Base-by-base conservation (phyloP, 2,797 vertebrate genomes). In the Coreius guichenoti region DNA sequence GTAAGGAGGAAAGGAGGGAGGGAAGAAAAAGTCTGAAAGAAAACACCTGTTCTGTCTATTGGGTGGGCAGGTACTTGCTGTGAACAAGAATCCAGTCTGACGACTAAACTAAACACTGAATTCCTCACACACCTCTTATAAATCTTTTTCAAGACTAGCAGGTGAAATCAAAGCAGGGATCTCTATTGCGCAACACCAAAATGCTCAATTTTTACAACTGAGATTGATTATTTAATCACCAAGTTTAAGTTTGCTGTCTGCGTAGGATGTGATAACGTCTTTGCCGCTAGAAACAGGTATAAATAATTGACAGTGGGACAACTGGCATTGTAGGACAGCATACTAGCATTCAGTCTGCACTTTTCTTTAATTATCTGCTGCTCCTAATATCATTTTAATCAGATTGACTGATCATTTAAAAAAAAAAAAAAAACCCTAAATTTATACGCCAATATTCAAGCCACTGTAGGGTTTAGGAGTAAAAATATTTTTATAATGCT, bases 31-130 rank as follows among this genome's bases (percentile, higher is more conserved):
- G 39, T 7, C 31, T 49, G 23, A 70, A 82, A 79, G 54, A 80
- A 51, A 29, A 23, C 58, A 17, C 63, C 56, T 9, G 75, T 54
- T 84, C n/a, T 19, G 47, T 47, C 9, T 33, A 13, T 69, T 39
- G 63, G 26, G 56, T 43, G 19, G 45, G 33, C 23, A 39, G 49
- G 56, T 17, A 17, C 63, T 65, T 69, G 12, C 43, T 29, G 91
- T 91, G 26, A 69, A 69, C 0, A 68, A 49, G 93, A 98, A 12
- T 99, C 97, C 0, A 98, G 93, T 92, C 97, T 98, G 92, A 97
- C 97, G 90, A 72, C 49, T 54, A 47, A 51, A 84, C 21, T 39
- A 65, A 49, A 77, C 47, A 67, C 29, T 29, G 63, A 69, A 54
- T 39, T 69, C 72, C 49, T 83, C 9, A 67, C 82, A 67, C 73